Percentiles rank a stretch among this genome's conserved stretches.
phyloP scores from a whole-genome alignment of 2,113 vertebrate genomes.

The Propithecus coquereli region DNA sequence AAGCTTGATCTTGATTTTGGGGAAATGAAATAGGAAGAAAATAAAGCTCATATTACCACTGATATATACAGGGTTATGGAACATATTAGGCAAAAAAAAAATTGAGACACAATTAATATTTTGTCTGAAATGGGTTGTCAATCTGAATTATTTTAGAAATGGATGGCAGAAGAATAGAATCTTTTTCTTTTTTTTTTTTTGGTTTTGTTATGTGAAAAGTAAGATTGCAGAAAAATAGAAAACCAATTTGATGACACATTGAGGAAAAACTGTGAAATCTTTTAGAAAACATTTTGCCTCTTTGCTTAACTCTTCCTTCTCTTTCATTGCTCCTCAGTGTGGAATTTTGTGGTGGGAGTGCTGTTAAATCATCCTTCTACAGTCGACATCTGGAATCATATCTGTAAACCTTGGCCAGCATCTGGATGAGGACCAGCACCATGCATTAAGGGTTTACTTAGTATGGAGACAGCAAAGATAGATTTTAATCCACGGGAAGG shows the following conservation, averaged over 20 bases:
- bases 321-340: background rate
- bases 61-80: background rate
- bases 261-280: background rate
- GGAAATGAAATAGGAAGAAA: background rate
- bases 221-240: background rate
- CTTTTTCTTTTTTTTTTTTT: background rate
- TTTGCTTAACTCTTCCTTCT: background rate
- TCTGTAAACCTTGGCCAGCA: background rate
- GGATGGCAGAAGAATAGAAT: background rate
- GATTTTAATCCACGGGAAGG: background rate
- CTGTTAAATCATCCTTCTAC: background rate
- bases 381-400: background rate
- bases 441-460: background rate
- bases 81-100: slow-evolving; percentile 11
- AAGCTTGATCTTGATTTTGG: background rate
- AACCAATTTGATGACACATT: background rate
- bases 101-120: slow-evolving; percentile 20
- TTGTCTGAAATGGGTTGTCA: slow-evolving; percentile 31
- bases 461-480: background rate
- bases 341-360: background rate
- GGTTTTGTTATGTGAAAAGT: slow-evolving; percentile 28
- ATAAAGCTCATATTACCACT: background rate
- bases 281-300: background rate
- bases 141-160: slow-evolving; percentile 31
- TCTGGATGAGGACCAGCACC: background rate